Base-by-base conservation (phyloP, 2,888 invertebrate genomes). In the Leptinotarsa peninsularis region DNA sequence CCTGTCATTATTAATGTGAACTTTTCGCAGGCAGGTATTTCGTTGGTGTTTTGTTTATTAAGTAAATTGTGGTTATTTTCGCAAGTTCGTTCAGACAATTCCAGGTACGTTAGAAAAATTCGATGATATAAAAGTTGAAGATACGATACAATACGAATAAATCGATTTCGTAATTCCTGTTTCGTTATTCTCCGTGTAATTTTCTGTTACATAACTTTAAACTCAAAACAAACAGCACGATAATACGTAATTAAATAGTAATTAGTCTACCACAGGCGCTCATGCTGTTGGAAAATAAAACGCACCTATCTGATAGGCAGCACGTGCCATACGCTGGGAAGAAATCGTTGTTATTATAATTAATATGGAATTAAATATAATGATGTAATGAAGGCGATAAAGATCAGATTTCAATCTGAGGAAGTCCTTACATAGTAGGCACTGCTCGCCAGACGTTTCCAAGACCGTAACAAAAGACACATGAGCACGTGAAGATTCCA, bases 271-370 rank as follows among this genome's bases (percentile, higher is more conserved):
- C n/a, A 63, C 63, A n/a, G 27, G n/a, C 63, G 63, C 18, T 63
- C 43, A 10, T 33, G n/a, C 63, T 33, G 63, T 63, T 63, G 63
- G 1, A 63, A 63, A 63, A 63, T 63, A 3, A 63, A 33, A 63
- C 27, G n/a, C 63, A 33, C 43, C 33, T 63, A 63, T n/a, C 27
- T 63, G 63, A 63, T 43, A 63, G 63, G 17, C n/a, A 33, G 43
- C 63, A 33, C 63, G 63, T 63, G 63, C 63, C 63, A 63, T 63
- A 33, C 13, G 63, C n/a, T n/a, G 43, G 33, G 21, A 63, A 63
- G 5, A 14, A 18, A 63, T 33, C 33, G 23, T 58, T 63, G 63
- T 43, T 63, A 18, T 63, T 27, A 43, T 63, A 63, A 63, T 63
- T 63, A 33, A 63, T 63, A 63, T 63, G 27, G n/a, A 63, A 63